Evolutionary conservation across 2,888 invertebrate genomes (phyloP).

Genomic region (Ellobium chinense): DNA sequence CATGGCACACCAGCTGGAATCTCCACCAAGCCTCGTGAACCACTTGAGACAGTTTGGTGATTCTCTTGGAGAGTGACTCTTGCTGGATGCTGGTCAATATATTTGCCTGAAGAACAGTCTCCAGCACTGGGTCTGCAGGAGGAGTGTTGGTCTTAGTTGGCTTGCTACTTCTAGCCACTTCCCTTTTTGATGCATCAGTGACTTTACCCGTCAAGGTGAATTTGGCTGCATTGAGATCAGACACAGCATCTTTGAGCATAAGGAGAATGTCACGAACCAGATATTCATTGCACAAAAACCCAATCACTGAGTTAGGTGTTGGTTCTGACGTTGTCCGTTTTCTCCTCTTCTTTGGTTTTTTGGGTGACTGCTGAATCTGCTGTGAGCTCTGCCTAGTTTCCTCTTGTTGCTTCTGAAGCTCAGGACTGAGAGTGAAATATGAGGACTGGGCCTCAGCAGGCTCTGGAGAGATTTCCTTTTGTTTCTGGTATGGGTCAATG

Average conservation of each 20-base stretch:
- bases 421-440: conserved; percentile 12
- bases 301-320: conserved; percentile 14
- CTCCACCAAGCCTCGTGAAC: conserved; percentile 87
- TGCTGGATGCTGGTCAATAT: conserved; percentile 56
- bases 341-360: conserved; percentile 2
- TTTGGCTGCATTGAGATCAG: conserved; percentile 66
- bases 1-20: conserved; percentile 83
- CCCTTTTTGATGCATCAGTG: conserved; percentile 50
- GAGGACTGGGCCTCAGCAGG: not conserved
- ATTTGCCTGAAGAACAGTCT: conserved; percentile 55
- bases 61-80: conserved; percentile 72
- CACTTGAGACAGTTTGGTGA: conserved; percentile 80
- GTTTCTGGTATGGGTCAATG: conserved; percentile 14
- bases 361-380: not conserved
- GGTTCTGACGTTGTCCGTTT: conserved; percentile 14
- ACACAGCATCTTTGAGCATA: conserved; percentile 69
- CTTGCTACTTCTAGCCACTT: conserved; percentile 30
- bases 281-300: conserved; percentile 50
- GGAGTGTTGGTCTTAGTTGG: conserved; percentile 4
- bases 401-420: not conserved
- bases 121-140: conserved; percentile 54
- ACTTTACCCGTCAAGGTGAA: conserved; percentile 62
- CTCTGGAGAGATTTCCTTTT: not conserved
- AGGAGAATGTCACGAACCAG: conserved; percentile 67
- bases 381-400: not conserved